Conservation (phyloP, 2,888 invertebrate species). For the Rhabditoides inermis region DNA sequence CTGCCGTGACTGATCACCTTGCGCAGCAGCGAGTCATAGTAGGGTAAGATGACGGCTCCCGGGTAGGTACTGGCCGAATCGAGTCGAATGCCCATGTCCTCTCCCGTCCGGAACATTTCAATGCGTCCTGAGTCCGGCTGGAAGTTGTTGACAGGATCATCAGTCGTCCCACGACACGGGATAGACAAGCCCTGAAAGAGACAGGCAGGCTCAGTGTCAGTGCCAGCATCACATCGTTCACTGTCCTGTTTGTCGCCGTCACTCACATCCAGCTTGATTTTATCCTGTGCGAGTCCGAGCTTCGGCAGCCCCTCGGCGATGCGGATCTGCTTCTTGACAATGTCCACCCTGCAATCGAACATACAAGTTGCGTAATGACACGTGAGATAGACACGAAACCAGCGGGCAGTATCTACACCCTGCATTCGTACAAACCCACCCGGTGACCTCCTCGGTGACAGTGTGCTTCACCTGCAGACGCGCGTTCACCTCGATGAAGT, state of each 20-base stretch:
- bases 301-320: constrained; percentile 88
- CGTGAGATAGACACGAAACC: no score
- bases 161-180: constrained; percentile 93
- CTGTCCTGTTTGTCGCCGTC: no score
- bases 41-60: constrained; percentile 86
- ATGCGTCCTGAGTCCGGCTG: constrained; percentile 96
- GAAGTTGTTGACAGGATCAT: constrained; percentile 90
- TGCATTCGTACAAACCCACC: constrained; percentile 56
- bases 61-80: constrained; percentile 92
- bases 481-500: constrained; percentile 98
- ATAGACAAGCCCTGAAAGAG: constrained; percentile 73
- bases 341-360: constrained; percentile 9
- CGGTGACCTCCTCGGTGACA: constrained; percentile 94
- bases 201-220: no score
- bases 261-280: no score
- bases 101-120: constrained; percentile 79
- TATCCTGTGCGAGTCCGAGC: constrained; percentile 77
- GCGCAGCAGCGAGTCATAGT: constrained; percentile 89
- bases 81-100: constrained; percentile 95
- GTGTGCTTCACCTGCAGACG: constrained; percentile 95
- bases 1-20: constrained; percentile 87
- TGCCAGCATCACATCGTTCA: no score
- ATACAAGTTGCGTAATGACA: no score
- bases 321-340: constrained; percentile 76
- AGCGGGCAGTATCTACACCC: neutral